phyloP scores from a whole-genome alignment of 2,113 vertebrate genomes.

The Chrysemys picta region DNA sequence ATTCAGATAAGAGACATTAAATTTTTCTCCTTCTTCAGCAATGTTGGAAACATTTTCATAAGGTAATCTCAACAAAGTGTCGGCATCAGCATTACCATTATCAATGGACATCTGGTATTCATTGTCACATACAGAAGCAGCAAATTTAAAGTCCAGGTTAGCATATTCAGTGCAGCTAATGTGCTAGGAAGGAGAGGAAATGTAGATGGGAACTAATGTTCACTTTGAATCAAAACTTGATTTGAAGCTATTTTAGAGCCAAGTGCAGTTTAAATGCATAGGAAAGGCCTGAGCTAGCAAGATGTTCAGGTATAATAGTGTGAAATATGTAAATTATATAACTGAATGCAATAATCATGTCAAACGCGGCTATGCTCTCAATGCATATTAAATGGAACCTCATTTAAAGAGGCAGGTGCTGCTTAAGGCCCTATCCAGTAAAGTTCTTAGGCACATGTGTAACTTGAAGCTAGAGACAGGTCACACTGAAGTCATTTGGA shows the following conservation, averaged over 20 bases:
- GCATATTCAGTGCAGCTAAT: slow-evolving; percentile 15
- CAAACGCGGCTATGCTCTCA: slow-evolving; percentile 15
- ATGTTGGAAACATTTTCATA: slow-evolving; percentile 21
- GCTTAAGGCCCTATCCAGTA: background rate
- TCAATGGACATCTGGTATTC: slow-evolving; percentile 40
- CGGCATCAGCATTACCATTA: background rate
- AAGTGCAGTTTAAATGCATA: background rate
- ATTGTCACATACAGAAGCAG: background rate
- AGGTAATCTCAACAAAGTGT: background rate
- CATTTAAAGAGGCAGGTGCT: background rate
- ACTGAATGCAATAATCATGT: background rate
- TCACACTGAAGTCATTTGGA: rapidly evolving
- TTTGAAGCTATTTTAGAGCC: background rate
- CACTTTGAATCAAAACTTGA: background rate
- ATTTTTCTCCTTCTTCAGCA: slow-evolving; percentile 73
- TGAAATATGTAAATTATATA: slow-evolving; percentile 29
- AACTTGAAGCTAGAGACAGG: rapidly evolving
- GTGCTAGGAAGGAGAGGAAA: background rate
- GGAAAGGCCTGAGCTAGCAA: background rate
- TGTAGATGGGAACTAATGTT: background rate
- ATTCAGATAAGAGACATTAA: slow-evolving; percentile 44
- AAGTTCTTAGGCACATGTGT: rapidly evolving
- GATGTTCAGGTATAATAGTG: background rate
- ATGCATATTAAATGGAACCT: background rate
- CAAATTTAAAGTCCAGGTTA: background rate